phyloP scores from a whole-genome alignment of 2,888 invertebrate species.

The Hylaea fasciaria region DNA sequence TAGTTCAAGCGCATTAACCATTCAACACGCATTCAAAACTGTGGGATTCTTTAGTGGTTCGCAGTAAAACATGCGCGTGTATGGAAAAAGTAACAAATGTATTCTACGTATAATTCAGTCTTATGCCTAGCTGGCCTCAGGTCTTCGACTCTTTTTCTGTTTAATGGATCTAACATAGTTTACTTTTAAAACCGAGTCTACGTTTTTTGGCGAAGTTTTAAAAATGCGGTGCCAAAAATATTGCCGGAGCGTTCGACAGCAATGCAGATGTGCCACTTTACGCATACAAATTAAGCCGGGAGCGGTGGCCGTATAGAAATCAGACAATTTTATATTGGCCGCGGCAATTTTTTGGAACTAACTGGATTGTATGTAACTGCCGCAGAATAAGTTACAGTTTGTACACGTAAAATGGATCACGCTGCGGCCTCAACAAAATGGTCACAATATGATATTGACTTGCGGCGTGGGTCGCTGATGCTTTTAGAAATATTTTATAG shows the following conservation, averaged over 20 bases:
- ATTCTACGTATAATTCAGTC: constrained; percentile 29
- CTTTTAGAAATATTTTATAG: constrained; percentile 9
- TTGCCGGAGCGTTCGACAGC: constrained; percentile 64
- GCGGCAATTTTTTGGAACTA: constrained; percentile 24
- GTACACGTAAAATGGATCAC: neutral
- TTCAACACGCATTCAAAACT: constrained; percentile 51
- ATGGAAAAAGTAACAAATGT: constrained; percentile 44
- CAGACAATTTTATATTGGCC: constrained; percentile 35
- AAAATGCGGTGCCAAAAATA: constrained; percentile 71
- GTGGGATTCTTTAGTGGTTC: constrained; percentile 51
- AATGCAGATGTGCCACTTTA: constrained; percentile 77
- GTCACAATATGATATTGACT: constrained; percentile 14
- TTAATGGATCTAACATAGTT: constrained; percentile 1
- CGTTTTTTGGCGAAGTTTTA: constrained; percentile 60
- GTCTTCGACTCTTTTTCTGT: constrained; percentile 1
- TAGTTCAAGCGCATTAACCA: constrained; percentile 49
- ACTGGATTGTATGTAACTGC: constrained; percentile 5
- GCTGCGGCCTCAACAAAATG: constrained; percentile 1
- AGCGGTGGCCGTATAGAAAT: constrained; percentile 34
- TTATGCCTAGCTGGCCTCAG: neutral
- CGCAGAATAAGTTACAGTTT: constrained; percentile 9
- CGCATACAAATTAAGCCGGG: constrained; percentile 67
- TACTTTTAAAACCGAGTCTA: constrained; percentile 1
- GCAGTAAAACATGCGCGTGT: constrained; percentile 45
- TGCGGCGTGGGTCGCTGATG: constrained; percentile 14